phyloP scores from a whole-genome alignment of 2,888 invertebrate genomes.

The Atethmia centrago region DNA sequence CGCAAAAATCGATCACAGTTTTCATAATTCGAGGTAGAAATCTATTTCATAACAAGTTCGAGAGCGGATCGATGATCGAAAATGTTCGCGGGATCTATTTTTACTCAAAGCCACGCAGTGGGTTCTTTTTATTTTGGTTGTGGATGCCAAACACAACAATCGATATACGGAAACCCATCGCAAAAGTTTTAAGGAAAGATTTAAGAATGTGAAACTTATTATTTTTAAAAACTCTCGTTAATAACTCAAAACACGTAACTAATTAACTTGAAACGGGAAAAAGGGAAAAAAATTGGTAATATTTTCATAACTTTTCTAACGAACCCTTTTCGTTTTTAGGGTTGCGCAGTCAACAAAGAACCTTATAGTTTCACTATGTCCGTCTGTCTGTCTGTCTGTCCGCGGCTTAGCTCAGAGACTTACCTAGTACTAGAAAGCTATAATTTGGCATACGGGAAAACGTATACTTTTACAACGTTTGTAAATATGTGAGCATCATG shows the following conservation, averaged over 20 bases:
- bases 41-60: conserved; percentile 31
- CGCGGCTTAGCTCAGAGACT: no score
- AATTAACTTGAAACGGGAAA: background rate
- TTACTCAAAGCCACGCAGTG: background rate
- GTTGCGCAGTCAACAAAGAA: no score
- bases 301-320: conserved; percentile 25
- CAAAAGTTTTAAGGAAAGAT: conserved; percentile 14
- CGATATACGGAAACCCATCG: conserved; percentile 18
- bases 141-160: conserved; percentile 40
- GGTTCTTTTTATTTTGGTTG: conserved; percentile 40
- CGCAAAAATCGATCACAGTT: background rate
- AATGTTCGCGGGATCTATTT: conserved; percentile 36
- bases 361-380: no score
- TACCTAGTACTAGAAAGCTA: no score
- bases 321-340: conserved; percentile 33
- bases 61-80: conserved; percentile 12
- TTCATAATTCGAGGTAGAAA: conserved; percentile 12
- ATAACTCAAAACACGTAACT: background rate
- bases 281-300: background rate
- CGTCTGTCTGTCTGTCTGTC: no score
- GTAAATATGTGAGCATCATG: no score
- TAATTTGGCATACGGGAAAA: no score
- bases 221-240: background rate
- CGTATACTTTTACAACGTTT: no score
- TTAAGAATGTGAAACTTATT: background rate